phyloP scores from a whole-genome alignment of 1,140 invertebrate genomes.

The Drosophila subpulchrella region DNA sequence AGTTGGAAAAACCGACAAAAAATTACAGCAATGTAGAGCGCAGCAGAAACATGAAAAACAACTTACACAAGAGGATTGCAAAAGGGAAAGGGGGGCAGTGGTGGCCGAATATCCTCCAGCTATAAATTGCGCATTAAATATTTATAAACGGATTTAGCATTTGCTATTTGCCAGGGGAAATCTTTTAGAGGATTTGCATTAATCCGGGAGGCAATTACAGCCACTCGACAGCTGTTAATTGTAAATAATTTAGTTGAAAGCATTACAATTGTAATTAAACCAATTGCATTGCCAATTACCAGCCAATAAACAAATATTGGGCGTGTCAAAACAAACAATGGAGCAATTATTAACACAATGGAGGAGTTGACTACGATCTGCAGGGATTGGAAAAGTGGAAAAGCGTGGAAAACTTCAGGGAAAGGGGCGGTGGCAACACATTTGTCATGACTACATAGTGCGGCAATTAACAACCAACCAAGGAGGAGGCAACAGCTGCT shows the following conservation, averaged over 20 bases:
- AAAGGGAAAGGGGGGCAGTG: conserved; percentile 10
- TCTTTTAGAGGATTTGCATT: conserved; percentile 20
- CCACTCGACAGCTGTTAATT: conserved; percentile 43
- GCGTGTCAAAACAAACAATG: conserved; percentile 29
- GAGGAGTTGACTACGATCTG: not conserved
- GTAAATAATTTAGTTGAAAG: conserved; percentile 46
- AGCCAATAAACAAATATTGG: conserved; percentile 23
- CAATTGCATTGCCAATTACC: conserved; percentile 32
- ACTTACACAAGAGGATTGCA: conserved; percentile 38
- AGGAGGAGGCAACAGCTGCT: conserved; percentile 23
- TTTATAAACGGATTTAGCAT: conserved; percentile 33
- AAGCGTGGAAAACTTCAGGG: not conserved
- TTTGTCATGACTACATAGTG: conserved; percentile 23
- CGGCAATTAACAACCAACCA: conserved; percentile 33
- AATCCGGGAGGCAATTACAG: conserved; percentile 36
- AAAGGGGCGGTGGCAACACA: not conserved
- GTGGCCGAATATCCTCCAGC: conserved; percentile 9
- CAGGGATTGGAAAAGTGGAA: not conserved
- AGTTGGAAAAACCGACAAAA: conserved; percentile 7
- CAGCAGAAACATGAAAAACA: conserved; percentile 62
- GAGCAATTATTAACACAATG: conserved; percentile 4
- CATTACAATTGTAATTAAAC: conserved; percentile 41
- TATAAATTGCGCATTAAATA: conserved; percentile 38
- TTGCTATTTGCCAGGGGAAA: conserved; percentile 9
- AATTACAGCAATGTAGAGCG: conserved; percentile 27